Percentiles rank a stretch among this genome's conserved stretches.
Conservation (phyloP, 2,888 invertebrate species). For the Nymphalis urticae region DNA sequence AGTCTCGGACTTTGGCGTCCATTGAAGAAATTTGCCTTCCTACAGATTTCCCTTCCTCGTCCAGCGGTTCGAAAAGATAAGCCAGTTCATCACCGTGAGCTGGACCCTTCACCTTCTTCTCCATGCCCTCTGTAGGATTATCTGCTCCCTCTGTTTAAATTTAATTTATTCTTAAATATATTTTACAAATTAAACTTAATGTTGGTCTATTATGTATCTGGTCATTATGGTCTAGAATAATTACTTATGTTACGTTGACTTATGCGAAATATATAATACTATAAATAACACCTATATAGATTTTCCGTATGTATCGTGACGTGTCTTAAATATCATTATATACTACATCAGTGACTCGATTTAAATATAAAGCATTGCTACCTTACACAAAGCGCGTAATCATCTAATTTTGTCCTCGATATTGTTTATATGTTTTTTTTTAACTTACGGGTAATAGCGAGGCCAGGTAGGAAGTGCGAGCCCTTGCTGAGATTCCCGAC, state of each 20-base stretch:
- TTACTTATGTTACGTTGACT: too few relatives aligned
- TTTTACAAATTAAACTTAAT: background rate
- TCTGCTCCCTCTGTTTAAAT: constrained; percentile 36
- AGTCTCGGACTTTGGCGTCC: constrained; percentile 84
- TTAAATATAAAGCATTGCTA: too few relatives aligned
- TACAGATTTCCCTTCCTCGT: constrained; percentile 81
- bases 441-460: constrained; percentile 81
- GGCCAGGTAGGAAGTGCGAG: constrained; percentile 83
- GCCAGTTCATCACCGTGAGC: constrained; percentile 88
- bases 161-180: background rate
- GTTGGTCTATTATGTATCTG: too few relatives aligned
- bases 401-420: too few relatives aligned
- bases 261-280: too few relatives aligned
- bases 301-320: too few relatives aligned
- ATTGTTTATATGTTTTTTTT: background rate
- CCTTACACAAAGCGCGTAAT: background rate
- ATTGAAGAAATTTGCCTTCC: constrained; percentile 66
- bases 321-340: too few relatives aligned
- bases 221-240: too few relatives aligned
- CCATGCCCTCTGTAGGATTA: constrained; percentile 38
- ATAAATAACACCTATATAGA: too few relatives aligned
- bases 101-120: constrained; percentile 59
- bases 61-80: constrained; percentile 85
- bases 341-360: too few relatives aligned
- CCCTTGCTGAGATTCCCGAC: constrained; percentile 83